Evolutionary conservation across 1,140 invertebrate species (phyloP).

Genomic region (Drosophila tsacasi): DNA sequence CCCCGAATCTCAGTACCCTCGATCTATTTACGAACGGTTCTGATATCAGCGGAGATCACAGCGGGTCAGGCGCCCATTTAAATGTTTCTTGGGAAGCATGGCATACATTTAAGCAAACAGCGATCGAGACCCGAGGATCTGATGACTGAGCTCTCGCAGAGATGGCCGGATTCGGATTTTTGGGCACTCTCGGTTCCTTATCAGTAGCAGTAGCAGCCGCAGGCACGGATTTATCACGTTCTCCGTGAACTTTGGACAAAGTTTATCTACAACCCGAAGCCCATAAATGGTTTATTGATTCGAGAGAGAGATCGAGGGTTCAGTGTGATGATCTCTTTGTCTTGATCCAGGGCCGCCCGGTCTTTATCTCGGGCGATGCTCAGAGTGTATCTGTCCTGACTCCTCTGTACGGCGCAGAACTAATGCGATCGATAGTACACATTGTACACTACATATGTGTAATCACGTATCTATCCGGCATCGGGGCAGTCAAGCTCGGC

Average conservation of each 20-base stretch:
- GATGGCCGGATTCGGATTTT: constrained; percentile 49
- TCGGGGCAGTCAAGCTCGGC: constrained; percentile 50
- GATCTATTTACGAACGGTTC: constrained; percentile 36
- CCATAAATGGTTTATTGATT: constrained; percentile 51
- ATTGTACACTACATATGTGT: constrained; percentile 20
- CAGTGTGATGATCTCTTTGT: constrained; percentile 71
- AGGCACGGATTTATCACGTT: constrained; percentile 79
- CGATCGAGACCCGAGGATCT: constrained; percentile 45
- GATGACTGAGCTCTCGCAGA: constrained; percentile 4
- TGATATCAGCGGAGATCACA: constrained; percentile 76
- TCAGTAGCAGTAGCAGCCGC: constrained; percentile 44
- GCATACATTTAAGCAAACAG: constrained; percentile 46
- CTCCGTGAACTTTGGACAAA: constrained; percentile 84
- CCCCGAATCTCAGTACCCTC: constrained; percentile 9
- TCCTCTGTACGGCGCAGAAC: constrained; percentile 1
- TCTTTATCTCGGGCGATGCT: constrained; percentile 34
- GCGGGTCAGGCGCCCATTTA: constrained; percentile 60
- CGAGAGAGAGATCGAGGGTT: constrained; percentile 14
- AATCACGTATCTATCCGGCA: constrained; percentile 52
- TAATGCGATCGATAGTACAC: constrained; percentile 11
- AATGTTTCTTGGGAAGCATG: constrained; percentile 33
- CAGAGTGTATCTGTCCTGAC: constrained; percentile 21
- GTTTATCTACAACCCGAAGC: constrained; percentile 75
- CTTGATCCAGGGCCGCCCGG: constrained; percentile 17
- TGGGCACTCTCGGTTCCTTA: constrained; percentile 46